Evolutionary conservation across 2,113 vertebrate species (phyloP).

Genomic region (Craseonycteris thonglongyai): DNA sequence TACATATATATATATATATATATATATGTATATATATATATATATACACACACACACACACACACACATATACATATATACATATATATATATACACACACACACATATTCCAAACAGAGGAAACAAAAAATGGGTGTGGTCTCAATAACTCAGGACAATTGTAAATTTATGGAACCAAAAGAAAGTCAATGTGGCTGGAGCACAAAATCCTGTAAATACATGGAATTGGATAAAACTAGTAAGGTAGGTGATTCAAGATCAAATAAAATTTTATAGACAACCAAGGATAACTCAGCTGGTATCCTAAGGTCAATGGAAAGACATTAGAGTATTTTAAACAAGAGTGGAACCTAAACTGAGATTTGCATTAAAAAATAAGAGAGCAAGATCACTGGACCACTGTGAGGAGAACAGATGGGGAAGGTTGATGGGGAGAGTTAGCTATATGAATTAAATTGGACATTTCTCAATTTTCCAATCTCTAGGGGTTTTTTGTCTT

Average conservation of each 20-base stretch:
- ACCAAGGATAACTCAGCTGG: not conserved
- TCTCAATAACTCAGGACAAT: not conserved
- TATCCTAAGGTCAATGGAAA: not conserved
- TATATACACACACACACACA: no score
- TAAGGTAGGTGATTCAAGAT: not conserved
- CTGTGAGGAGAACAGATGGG: not conserved
- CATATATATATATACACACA: no score
- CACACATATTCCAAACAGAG: no score
- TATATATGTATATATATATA: no score
- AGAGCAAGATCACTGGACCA: not conserved
- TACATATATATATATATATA: no score
- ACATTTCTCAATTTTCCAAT: not conserved
- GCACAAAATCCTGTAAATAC: not conserved
- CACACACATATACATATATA: no score
- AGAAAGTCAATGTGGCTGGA: not conserved
- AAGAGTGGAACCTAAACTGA: not conserved
- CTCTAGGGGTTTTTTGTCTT: not conserved
- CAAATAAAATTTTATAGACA: not conserved
- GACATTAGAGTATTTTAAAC: not conserved
- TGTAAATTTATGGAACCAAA: not conserved
- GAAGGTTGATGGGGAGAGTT: not conserved
- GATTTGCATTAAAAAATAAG: not conserved
- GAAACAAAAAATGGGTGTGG: not conserved
- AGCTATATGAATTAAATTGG: not conserved
- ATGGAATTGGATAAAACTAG: not conserved